These are phyloP conservation scores for Eucera pruinosa DNA, from an alignment of 2,888 invertebrate genomes.

Conservation along the genomic window DNA sequence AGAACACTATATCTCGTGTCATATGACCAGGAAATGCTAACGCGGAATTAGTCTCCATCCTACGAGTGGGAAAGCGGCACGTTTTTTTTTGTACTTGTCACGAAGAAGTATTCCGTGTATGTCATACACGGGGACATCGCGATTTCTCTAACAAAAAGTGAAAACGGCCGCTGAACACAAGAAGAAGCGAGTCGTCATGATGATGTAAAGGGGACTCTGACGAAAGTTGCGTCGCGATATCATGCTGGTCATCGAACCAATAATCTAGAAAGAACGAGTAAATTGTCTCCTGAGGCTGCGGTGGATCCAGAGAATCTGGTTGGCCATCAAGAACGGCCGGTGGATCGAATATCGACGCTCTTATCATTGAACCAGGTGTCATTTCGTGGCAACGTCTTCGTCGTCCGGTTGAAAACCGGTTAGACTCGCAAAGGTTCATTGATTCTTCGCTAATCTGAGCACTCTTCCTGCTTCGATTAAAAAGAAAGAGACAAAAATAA, in stretches of 20 bases:
- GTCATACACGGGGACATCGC: not conserved
- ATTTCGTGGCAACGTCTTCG: slow-evolving; percentile 59
- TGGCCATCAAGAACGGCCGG: slow-evolving; percentile 8
- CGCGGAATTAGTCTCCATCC: slow-evolving; percentile 20
- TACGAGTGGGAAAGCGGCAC: slow-evolving; percentile 29
- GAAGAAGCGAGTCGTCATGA: slow-evolving; percentile 10
- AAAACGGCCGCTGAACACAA: slow-evolving; percentile 16
- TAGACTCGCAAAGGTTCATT: slow-evolving; percentile 62
- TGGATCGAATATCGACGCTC: slow-evolving; percentile 39
- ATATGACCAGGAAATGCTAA: slow-evolving; percentile 1
- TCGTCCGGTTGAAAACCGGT: slow-evolving; percentile 66
- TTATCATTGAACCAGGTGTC: slow-evolving; percentile 65
- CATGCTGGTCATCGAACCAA: slow-evolving; percentile 40
- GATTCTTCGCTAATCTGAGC: slow-evolving; percentile 61
- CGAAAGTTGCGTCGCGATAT: slow-evolving; percentile 11
- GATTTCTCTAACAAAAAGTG: slow-evolving; percentile 52
- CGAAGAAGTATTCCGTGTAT: slow-evolving; percentile 15
- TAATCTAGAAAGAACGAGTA: slow-evolving; percentile 39
- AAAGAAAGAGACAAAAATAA: not conserved
- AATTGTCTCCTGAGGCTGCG: not conserved
- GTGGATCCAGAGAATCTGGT: slow-evolving; percentile 9
- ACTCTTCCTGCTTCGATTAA: slow-evolving; percentile 57
- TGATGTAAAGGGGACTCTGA: slow-evolving; percentile 31
- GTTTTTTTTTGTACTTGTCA: slow-evolving; percentile 12
- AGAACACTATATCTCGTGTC: no score